Evolutionary conservation across 1,140 invertebrate species (phyloP).

Genomic region (Lasioglossum baleicum): DNA sequence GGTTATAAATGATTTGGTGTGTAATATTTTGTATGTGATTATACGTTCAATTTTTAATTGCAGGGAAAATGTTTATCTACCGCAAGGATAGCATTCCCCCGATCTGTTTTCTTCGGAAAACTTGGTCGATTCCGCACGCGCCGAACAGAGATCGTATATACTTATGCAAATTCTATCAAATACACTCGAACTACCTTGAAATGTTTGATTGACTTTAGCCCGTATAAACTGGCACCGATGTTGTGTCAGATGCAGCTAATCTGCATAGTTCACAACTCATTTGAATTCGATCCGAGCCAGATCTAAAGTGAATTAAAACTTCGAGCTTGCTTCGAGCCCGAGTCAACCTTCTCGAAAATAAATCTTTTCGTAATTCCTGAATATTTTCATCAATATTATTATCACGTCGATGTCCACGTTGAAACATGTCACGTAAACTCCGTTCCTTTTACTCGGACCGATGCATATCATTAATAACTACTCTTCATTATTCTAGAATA

Average conservation of each 20-base stretch:
- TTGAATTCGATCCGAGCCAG: not conserved
- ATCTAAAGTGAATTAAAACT: not conserved
- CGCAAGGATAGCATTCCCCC: no score
- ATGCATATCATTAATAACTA: no score
- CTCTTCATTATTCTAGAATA: conserved; percentile 74
- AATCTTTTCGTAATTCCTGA: not conserved
- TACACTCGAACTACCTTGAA: not conserved
- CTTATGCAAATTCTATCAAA: not conserved
- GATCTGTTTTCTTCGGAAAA: no score
- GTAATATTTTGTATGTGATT: no score
- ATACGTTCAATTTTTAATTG: no score
- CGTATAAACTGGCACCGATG: not conserved
- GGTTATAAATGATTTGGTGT: no score
- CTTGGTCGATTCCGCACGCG: no score
- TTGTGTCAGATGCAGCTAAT: not conserved
- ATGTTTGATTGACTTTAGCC: conserved; percentile 1
- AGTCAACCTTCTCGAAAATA: not conserved
- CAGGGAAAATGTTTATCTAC: no score
- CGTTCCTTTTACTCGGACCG: no score
- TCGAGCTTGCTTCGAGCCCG: not conserved
- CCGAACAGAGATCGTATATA: not conserved
- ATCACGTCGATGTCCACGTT: no score
- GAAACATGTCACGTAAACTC: no score
- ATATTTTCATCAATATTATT: no score
- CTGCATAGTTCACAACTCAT: not conserved